Evolutionary conservation across 1,140 invertebrate species (phyloP), one percentile per base, ranked within the genome.

Genomic region (Cephus cinctus): DNA sequence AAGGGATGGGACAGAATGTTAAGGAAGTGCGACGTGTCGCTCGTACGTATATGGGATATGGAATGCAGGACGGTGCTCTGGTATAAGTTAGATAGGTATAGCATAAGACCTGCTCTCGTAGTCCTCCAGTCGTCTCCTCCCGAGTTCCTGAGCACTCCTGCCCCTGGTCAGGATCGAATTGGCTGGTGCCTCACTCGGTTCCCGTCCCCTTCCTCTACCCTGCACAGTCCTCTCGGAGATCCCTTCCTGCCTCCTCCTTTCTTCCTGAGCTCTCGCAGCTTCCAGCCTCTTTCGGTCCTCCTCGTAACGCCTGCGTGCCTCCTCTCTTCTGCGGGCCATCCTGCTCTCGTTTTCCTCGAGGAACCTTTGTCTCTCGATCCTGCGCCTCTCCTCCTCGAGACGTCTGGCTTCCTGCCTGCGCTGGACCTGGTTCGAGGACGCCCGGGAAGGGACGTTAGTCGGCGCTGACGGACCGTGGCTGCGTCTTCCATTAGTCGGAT

Each of bases 201-300:
- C 22, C 31, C 34, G 21, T 46, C 34, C 34, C 19, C 9, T 22
- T 46, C 34, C 15, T 30, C 39, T 36, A 19, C 39, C 31, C 18
- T 34, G 25, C 5, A 23, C 35, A 45, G 35, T 45, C 25, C 44
- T 46, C 34, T 46, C 32, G 14, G 23, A 40, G 11, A 32, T 31
- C 3, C 8, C 15, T 11, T 63, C 57, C 18, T 48, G 12, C 14
- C 30, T 43, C 25, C 22, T 39, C 15, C 41, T 60, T n/a, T 63
- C 63, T 3, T 20, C 46, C 8, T 49, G 16, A 15, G 42, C 12
- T 16, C 43, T 47, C 3, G 5, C 18, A 2, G 30, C 36, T 22
- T 60, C 57, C n/a, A 43, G 39, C 11, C 52, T 48, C 39, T 38
- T 44, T 34, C 59, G 53, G n/a, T 60, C 42, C 39, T 64, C 63